phyloP scores from a whole-genome alignment of 2,888 invertebrate genomes.

The Alentia gelatinosa region DNA sequence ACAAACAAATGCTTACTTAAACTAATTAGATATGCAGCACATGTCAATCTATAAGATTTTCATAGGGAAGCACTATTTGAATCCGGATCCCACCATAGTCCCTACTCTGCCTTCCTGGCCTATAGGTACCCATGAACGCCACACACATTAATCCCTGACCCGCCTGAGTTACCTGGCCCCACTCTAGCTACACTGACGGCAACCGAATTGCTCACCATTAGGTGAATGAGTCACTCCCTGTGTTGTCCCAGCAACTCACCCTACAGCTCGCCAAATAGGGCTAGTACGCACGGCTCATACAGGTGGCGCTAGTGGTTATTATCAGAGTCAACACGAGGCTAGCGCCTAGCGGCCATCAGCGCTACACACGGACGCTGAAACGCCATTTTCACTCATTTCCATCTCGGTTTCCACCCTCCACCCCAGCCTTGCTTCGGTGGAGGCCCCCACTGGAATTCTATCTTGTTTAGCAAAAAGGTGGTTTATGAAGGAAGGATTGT shows the following conservation, averaged over 20 bases:
- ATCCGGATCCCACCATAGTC: not conserved
- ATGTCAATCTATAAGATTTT: not conserved
- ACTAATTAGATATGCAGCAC: too few relatives aligned
- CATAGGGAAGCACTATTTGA: not conserved
- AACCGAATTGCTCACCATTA: not conserved
- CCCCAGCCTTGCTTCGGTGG: not conserved
- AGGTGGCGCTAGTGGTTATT: not conserved
- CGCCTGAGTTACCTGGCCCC: not conserved
- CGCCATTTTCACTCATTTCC: constrained; percentile 1
- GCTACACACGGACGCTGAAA: not conserved
- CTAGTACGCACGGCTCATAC: not conserved
- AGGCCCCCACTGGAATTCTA: not conserved
- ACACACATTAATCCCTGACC: not conserved
- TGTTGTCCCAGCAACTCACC: not conserved
- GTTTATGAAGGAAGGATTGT: not conserved
- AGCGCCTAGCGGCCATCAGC: not conserved
- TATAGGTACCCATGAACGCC: too few relatives aligned
- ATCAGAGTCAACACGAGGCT: not conserved
- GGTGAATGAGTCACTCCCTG: not conserved
- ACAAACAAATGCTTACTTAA: too few relatives aligned
- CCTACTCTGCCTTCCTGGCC: too few relatives aligned
- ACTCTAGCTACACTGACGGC: not conserved
- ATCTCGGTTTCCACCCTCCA: not conserved
- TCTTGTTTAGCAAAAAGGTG: not conserved
- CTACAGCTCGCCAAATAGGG: not conserved